Base-by-base conservation (phyloP, 2,113 vertebrate species). In the Agelaius phoeniceus region DNA sequence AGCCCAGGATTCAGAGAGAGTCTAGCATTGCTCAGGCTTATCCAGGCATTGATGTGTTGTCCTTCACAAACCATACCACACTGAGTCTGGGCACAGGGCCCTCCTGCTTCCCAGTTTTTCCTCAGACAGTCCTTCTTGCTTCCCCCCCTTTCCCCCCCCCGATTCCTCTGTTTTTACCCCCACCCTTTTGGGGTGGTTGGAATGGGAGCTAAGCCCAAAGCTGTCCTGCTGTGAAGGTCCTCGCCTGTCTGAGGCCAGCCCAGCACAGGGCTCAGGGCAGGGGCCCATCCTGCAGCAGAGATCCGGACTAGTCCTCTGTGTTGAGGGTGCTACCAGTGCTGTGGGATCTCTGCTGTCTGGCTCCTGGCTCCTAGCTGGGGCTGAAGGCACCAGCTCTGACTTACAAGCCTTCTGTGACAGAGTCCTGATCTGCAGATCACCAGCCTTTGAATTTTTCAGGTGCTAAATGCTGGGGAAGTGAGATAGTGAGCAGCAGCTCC, bases 111-210 rank as follows among this genome's bases (percentile, higher is more conserved):
- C 17, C 27, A 59, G 26, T 8, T 35, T 26, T 72, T 55, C 6
- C 31, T 66, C 46, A 61, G 35, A 20, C 37, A 69, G 31, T 6
- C 9, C 9, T 5, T 28, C 13, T 52, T 49, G 8, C 15, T 33
- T 49, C 3, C 31, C 1, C 0, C 3, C 5, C 6, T 10, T 23
- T 58, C 27, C 20, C 4, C 4, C 7, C 19, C 6, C 7, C 14
- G 10, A 14, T 27, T 52, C 4, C 10, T 43, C 43, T 39, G 30
- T 11, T 43, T 72, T 51, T 15, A 41, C 2, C 4, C 6, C 20
- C 59, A 22, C 4, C 35, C 0, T 3, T 80, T n/a, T 54, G 7
- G 11, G 2, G 16, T 46, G 7, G 28, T 18, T 63, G 30, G 62
- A 86, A 66, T 4, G 13, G 18, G 31, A 84, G 31, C 48, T 66